Evolutionary conservation across 2,797 vertebrate genomes (phyloP).

Genomic region (Scarus forsteni): DNA sequence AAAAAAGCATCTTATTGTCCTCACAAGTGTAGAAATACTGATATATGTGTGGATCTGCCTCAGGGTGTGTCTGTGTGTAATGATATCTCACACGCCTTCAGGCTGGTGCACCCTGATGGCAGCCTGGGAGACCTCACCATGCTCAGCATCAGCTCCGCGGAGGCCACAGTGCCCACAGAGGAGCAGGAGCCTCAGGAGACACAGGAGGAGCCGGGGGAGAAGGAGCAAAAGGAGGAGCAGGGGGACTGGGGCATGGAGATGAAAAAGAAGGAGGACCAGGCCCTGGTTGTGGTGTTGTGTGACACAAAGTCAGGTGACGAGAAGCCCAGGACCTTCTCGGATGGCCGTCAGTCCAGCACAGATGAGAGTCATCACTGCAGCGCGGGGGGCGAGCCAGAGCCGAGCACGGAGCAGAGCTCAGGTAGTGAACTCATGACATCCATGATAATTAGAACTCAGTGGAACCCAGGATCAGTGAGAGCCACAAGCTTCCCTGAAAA

Average conservation of each 20-base stretch:
- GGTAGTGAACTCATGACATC: conserved; percentile 73
- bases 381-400: conserved; percentile 74
- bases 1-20: conserved; percentile 32
- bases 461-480: no score
- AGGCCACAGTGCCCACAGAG: conserved; percentile 76
- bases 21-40: conserved; percentile 62
- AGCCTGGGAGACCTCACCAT: conserved; percentile 95
- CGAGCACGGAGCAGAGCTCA: conserved; percentile 87
- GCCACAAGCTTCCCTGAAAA: no score
- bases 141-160: conserved; percentile 87
- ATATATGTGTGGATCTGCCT: neutral
- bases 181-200: conserved; percentile 34
- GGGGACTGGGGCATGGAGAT: conserved; percentile 55
- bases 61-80: conserved; percentile 8
- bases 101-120: conserved; percentile 93
- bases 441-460: no score
- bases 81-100: conserved; percentile 61
- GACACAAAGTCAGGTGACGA: conserved; percentile 48
- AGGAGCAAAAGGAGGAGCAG: conserved; percentile 41
- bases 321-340: conserved; percentile 69
- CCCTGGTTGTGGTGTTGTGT: conserved; percentile 72
- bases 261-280: conserved; percentile 72
- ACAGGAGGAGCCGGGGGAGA: conserved; percentile 48
- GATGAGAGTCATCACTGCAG: conserved; percentile 84
- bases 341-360: conserved; percentile 75